A percentile compares a stretch with the other conserved stretches of the same genome.
Conservation (phyloP, 2,113 vertebrate species). For the Megaceryle maxima region DNA sequence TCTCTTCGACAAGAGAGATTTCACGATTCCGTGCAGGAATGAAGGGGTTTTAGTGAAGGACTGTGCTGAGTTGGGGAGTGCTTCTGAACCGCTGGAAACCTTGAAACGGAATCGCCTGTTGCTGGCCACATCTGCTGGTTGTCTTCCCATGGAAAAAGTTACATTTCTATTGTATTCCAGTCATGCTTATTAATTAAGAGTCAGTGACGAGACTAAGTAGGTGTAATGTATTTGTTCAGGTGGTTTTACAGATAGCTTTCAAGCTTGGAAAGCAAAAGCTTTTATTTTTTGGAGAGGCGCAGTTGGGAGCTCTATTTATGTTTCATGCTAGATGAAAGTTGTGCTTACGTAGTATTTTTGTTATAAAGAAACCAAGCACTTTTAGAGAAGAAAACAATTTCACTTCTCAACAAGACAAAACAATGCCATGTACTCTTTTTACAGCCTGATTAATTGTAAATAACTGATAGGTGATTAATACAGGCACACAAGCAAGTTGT, state of each 20-base stretch:
- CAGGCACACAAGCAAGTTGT: neutral
- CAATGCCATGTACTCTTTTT: neutral
- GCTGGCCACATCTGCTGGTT: neutral
- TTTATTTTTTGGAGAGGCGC: neutral
- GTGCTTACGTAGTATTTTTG: neutral
- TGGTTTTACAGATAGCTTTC: neutral
- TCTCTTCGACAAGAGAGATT: neutral
- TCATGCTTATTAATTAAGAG: neutral
- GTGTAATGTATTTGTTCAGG: neutral
- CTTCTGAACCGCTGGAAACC: neutral
- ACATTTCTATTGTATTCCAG: neutral
- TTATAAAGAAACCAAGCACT: neutral
- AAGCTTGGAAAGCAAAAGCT: neutral
- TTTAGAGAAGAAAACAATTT: neutral
- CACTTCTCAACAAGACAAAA: neutral
- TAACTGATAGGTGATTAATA: neutral
- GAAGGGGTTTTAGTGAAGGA: neutral
- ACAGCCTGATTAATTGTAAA: neutral
- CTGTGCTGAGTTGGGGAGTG: neutral
- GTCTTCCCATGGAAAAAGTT: neutral
- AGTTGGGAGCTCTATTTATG: neutral
- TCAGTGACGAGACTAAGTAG: neutral
- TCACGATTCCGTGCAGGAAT: neutral
- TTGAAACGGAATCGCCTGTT: neutral
- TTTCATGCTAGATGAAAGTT: neutral